A percentile compares a stretch with the other conserved stretches of the same genome.
phyloP scores from a whole-genome alignment of 2,113 vertebrate species.

The Rissa tridactyla region DNA sequence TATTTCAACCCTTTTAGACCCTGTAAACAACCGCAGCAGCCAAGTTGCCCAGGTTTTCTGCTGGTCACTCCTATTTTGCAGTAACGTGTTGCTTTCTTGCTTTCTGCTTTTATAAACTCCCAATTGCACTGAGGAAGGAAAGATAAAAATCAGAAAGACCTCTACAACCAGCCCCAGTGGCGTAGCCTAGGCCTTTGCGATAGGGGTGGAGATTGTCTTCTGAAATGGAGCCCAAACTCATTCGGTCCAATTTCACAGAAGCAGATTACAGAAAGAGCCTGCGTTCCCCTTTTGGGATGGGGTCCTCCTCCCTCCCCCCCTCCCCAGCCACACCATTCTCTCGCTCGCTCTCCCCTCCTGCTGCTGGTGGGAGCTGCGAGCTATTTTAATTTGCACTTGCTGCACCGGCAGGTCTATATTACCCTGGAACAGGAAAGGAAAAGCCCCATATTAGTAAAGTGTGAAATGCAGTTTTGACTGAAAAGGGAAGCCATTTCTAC shows the following conservation, averaged over 20 bases:
- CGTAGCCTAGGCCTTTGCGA: background rate
- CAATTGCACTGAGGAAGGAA: background rate
- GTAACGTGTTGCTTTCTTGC: background rate
- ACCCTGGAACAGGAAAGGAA: slow-evolving; percentile 59
- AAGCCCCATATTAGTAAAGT: slow-evolving; percentile 74
- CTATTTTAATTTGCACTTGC: slow-evolving; percentile 63
- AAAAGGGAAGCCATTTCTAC: slow-evolving; percentile 73
- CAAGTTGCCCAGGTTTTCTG: background rate
- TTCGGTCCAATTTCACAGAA: background rate
- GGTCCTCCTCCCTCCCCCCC: background rate
- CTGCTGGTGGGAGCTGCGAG: slow-evolving; percentile 44
- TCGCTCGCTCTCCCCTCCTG: background rate
- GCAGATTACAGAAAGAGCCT: background rate
- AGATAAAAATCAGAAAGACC: background rate
- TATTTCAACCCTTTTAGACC: background rate
- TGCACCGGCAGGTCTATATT: slow-evolving; percentile 62
- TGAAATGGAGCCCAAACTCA: background rate
- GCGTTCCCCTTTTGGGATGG: background rate
- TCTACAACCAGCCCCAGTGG: no score
- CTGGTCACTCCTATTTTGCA: background rate
- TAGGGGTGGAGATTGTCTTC: background rate
- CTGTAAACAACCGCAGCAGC: background rate
- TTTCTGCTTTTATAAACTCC: background rate
- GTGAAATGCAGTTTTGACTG: slow-evolving; percentile 81
- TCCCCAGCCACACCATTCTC: background rate